Evolutionary conservation across 2,888 invertebrate genomes (phyloP), one percentile per base, ranked within the genome.

Genomic region (Teleogryllus oceanicus): DNA sequence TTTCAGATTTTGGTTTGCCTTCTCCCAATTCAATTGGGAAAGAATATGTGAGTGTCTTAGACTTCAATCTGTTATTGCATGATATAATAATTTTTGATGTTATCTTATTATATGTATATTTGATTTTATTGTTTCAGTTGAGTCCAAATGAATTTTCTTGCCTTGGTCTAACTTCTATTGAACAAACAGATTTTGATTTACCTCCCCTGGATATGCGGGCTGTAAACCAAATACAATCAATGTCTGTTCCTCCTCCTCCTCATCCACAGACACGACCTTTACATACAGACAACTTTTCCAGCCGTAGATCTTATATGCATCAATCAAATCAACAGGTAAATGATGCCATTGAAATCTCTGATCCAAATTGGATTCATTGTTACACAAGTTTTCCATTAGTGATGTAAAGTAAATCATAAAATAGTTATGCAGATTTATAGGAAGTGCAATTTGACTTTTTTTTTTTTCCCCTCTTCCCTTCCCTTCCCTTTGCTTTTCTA

Each of bases 1-100:
- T 81, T 50, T 76, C 81, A 78, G 81, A 81, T 62, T 78, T 81
- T n/a, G 77, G 50, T 49, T 37, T 62, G 4, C 77, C 75, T 16
- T 75, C 78, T 13, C 80, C 77, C 20, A 75, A 50, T 51, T 75
- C 76, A 62, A 77, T 78, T 49, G 50, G 75, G 20, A 80, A 78
- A 74, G 81, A 81, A 49, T 80, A 80, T 78, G 81, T 81, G 50
- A 78, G 81, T 81, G 74, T 50, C 18, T 24, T 24, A 76, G 20
- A 18, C 37, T 21, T 78, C 49, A n/a, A 16, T 24, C n/a, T 18
- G 16, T 49, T 49, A 18, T 50, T 18, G 10, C n/a, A 18, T 76
- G 12, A 11, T 12, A 11, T 24, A 24, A 24, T 13, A 37, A 11
- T 24, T 37, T 18, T n/a, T 18, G 24, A 76, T 74, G 74, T 74